A percentile compares a stretch with the other conserved stretches of the same genome.
Evolutionary conservation across 2,888 invertebrate species (phyloP).

Genomic region (Netelia inedita): DNA sequence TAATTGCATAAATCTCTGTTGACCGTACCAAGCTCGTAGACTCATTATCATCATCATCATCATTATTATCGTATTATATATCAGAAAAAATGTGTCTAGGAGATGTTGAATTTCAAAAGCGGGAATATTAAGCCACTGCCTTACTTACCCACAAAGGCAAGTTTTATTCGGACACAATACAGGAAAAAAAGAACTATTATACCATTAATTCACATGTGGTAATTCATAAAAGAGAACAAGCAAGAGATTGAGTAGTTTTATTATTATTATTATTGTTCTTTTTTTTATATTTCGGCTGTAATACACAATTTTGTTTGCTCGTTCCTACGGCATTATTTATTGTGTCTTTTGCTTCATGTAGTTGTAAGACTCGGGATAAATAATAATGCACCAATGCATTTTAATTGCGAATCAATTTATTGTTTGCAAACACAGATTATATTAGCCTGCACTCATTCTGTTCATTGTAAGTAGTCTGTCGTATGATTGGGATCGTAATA

Average conservation of each 20-base stretch:
- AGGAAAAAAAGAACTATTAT: constrained; percentile 22
- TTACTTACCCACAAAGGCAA: constrained; percentile 82
- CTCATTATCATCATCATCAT: constrained; percentile 7
- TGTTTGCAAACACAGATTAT: constrained; percentile 66
- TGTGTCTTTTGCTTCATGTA: constrained; percentile 51
- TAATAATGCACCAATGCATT: constrained; percentile 82
- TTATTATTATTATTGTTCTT: constrained; percentile 60
- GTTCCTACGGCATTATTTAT: constrained; percentile 70
- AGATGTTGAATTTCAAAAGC: constrained; percentile 38
- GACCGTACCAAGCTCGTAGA: constrained; percentile 33
- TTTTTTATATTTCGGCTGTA: constrained; percentile 48
- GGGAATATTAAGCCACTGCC: constrained; percentile 70
- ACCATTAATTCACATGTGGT: constrained; percentile 71
- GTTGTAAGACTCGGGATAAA: constrained; percentile 77
- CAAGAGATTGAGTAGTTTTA: constrained; percentile 71
- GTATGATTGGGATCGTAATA: constrained; percentile 53
- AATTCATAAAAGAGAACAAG: constrained; percentile 70
- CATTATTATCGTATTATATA: constrained; percentile 6
- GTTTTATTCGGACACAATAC: constrained; percentile 61
- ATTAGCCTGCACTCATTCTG: constrained; percentile 34
- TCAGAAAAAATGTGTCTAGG: constrained; percentile 68
- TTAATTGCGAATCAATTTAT: constrained; percentile 64
- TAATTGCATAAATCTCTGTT: constrained; percentile 65
- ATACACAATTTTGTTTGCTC: constrained; percentile 70
- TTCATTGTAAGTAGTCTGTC: constrained; percentile 65